Evolutionary conservation across 2,888 invertebrate species (phyloP).

Genomic region (Drosophila trichaetosa): DNA sequence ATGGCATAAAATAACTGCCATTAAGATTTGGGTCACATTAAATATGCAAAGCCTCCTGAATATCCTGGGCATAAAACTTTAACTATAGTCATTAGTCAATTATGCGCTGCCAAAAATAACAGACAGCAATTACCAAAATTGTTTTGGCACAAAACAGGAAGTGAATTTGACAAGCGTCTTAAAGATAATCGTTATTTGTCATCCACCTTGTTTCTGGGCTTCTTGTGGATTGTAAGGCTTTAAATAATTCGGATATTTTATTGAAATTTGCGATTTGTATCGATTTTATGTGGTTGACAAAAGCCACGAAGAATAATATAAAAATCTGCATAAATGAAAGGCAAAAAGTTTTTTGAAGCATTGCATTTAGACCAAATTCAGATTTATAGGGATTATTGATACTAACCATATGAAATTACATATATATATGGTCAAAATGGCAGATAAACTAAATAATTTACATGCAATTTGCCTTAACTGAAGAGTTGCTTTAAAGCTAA

Average conservation of each 20-base stretch:
- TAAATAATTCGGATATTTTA: background rate
- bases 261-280: background rate
- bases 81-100: constrained; percentile 35
- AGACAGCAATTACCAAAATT: background rate
- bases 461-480: background rate
- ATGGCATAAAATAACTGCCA: background rate
- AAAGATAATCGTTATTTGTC: constrained; percentile 34
- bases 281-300: background rate
- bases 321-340: background rate
- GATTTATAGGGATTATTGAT: background rate
- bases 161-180: constrained; percentile 28
- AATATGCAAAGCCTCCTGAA: constrained; percentile 24
- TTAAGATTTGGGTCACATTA: constrained; percentile 9
- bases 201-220: constrained; percentile 3
- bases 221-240: background rate
- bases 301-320: background rate
- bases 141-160: constrained; percentile 21
- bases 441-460: background rate
- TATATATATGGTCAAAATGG: background rate
- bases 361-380: background rate
- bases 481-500: background rate
- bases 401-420: background rate
- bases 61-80: constrained; percentile 15
- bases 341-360: background rate
- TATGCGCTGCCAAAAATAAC: constrained; percentile 50